A percentile compares a stretch with the other conserved stretches of the same genome.
phyloP scores from a whole-genome alignment of 2,888 invertebrate species.

The Andrena bucephala region DNA sequence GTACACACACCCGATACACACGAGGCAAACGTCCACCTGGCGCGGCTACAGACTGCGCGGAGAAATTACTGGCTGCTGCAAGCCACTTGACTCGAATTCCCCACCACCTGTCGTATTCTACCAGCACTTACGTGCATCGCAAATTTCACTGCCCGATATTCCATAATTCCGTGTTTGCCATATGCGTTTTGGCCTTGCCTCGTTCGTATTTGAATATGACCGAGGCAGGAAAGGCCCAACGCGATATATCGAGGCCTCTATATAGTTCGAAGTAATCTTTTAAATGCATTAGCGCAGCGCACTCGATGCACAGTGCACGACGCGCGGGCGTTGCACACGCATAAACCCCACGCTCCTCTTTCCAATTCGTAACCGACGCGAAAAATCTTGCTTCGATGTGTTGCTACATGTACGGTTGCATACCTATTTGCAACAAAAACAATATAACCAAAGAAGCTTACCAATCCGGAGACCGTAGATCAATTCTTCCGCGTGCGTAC shows the following conservation, averaged over 20 bases:
- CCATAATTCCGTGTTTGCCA: too few species aligned
- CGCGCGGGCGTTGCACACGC: background rate
- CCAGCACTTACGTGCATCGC: conserved; percentile 15
- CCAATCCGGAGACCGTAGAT: background rate
- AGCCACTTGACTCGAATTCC: background rate
- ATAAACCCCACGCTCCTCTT: background rate
- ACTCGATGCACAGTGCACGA: background rate
- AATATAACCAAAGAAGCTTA: background rate
- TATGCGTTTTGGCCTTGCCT: too few species aligned
- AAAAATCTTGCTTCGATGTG: conserved; percentile 22
- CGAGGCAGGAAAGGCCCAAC: background rate
- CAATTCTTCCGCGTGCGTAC: background rate
- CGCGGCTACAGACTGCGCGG: background rate
- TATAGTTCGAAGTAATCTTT: background rate
- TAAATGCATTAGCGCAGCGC: background rate
- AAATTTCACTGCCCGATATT: background rate
- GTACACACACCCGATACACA: conserved; percentile 26
- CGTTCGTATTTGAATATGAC: background rate
- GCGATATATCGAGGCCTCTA: background rate
- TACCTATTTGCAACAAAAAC: background rate
- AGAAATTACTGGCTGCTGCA: background rate
- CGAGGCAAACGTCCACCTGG: conserved; percentile 1
- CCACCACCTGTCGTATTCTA: background rate
- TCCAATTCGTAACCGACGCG: background rate
- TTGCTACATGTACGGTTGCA: background rate